These are phyloP conservation scores for Sisor rabdophorus DNA, from an alignment of 2,113 vertebrate species.

Conservation along the genomic window DNA sequence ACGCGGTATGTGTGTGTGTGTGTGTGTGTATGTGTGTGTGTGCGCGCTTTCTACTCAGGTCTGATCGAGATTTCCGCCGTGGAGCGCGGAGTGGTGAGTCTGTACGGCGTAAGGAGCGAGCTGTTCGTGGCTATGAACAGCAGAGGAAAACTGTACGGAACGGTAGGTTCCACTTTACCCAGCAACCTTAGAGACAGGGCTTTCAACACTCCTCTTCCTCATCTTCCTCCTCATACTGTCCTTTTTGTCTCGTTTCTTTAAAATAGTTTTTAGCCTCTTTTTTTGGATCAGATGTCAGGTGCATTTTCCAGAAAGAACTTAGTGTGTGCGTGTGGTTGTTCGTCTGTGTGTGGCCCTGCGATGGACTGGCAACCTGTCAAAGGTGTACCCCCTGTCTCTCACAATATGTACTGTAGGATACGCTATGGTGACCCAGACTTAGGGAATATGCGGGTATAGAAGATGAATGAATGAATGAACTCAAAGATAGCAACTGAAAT, in stretches of 20 bases:
- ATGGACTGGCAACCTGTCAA: too few species aligned
- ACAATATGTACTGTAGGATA: too few species aligned
- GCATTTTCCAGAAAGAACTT: background rate
- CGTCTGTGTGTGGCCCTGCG: too few species aligned
- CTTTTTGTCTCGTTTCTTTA: background rate
- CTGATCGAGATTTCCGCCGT: slow-evolving; percentile 93
- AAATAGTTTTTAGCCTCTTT: background rate
- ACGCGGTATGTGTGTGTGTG: background rate
- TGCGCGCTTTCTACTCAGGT: slow-evolving; percentile 68
- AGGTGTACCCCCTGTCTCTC: too few species aligned
- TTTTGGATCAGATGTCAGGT: too few species aligned
- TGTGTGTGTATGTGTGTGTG: background rate
- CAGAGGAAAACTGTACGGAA: slow-evolving; percentile 87
- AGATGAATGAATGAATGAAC: too few species aligned
- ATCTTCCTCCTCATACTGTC: background rate
- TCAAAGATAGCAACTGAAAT: background rate
- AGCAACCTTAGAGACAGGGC: slow-evolving; percentile 16
- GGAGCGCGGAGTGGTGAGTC: slow-evolving; percentile 89
- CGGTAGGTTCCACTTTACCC: slow-evolving; percentile 70
- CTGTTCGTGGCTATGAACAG: slow-evolving; percentile 93
- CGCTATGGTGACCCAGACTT: too few species aligned
- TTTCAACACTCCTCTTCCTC: background rate
- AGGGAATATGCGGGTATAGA: too few species aligned
- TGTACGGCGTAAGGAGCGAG: slow-evolving; percentile 84
- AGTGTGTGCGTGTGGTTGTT: too few species aligned